Conservation (phyloP, 92 coral and sea anemone genomes). For the Virgularia gustaviana region DNA sequence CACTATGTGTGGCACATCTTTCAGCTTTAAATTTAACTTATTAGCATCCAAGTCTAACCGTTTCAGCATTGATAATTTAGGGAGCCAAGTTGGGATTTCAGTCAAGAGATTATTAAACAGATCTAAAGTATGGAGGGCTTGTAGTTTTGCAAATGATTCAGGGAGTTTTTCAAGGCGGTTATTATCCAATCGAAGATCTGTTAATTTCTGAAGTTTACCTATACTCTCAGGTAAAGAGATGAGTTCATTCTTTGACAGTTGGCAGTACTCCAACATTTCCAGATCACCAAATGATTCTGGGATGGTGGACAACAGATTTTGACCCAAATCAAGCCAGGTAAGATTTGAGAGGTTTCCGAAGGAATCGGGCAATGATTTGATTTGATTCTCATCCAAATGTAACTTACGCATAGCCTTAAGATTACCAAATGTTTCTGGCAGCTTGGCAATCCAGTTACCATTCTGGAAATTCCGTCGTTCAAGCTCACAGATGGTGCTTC, state of each 20-base stretch:
- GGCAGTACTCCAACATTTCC: constrained; percentile 72
- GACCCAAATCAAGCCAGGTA: constrained; percentile 90
- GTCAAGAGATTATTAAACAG: constrained; percentile 66
- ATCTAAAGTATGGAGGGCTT: constrained; percentile 70
- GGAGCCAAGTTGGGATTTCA: constrained; percentile 72
- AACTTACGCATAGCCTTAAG: constrained; percentile 63
- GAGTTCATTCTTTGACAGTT: constrained; percentile 84
- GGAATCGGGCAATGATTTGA: constrained; percentile 67
- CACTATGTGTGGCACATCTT: constrained; percentile 83
- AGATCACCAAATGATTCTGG: constrained; percentile 81
- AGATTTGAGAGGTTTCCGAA: constrained; percentile 67
- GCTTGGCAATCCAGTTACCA: constrained; percentile 78
- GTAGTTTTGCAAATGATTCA: constrained; percentile 65
- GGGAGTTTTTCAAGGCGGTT: constrained; percentile 71
- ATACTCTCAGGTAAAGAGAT: constrained; percentile 65
- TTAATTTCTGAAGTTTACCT: constrained; percentile 71
- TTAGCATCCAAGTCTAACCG: constrained; percentile 89
- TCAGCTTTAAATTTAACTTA: constrained; percentile 66
- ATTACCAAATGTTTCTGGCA: constrained; percentile 78
- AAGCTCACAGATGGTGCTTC: constrained; percentile 86
- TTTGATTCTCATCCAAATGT: constrained; percentile 87
- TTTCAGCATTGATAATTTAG: constrained; percentile 63
- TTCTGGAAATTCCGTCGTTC: constrained; percentile 93
- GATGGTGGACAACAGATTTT: constrained; percentile 63
- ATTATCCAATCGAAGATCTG: constrained; percentile 70